Percentiles rank a stretch among this genome's conserved stretches.
Evolutionary conservation across 2,888 invertebrate genomes (phyloP).

Genomic region (Nomada fucata): DNA sequence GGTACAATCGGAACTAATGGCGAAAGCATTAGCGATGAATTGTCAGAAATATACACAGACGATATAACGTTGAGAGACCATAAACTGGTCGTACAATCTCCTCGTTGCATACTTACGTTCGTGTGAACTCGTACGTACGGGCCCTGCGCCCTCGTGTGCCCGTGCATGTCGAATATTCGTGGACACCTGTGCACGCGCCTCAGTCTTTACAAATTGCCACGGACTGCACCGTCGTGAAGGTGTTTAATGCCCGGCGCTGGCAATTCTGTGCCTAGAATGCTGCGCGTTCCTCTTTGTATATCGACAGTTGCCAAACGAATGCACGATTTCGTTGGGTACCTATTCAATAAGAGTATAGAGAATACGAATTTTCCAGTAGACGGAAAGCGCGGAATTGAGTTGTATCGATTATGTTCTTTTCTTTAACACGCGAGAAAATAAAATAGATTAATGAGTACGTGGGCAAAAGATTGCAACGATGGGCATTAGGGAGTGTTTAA

Average conservation of each 20-base stretch:
- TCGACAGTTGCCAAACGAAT: neutral
- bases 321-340: neutral
- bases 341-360: neutral
- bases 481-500: slow-evolving; percentile 23
- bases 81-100: slow-evolving; percentile 80
- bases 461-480: neutral
- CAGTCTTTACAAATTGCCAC: slow-evolving; percentile 21
- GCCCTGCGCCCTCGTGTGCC: neutral
- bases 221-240: slow-evolving; percentile 9
- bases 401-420: neutral
- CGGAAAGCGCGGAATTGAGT: neutral
- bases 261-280: slow-evolving; percentile 2
- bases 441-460: neutral
- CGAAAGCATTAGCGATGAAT: slow-evolving; percentile 81
- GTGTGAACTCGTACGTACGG: neutral
- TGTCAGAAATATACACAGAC: slow-evolving; percentile 80
- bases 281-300: neutral
- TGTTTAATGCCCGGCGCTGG: slow-evolving; percentile 21
- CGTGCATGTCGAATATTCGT: slow-evolving; percentile 41
- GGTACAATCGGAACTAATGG: slow-evolving; percentile 80
- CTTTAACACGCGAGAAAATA: neutral
- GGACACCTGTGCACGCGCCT: slow-evolving; percentile 44
- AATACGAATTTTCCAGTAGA: too few relatives aligned
- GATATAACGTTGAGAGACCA: slow-evolving; percentile 82
- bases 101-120: slow-evolving; percentile 74